These are phyloP conservation scores for Microtus pennsylvanicus DNA, from an alignment of 2,113 vertebrate species.

Conservation along the genomic window DNA sequence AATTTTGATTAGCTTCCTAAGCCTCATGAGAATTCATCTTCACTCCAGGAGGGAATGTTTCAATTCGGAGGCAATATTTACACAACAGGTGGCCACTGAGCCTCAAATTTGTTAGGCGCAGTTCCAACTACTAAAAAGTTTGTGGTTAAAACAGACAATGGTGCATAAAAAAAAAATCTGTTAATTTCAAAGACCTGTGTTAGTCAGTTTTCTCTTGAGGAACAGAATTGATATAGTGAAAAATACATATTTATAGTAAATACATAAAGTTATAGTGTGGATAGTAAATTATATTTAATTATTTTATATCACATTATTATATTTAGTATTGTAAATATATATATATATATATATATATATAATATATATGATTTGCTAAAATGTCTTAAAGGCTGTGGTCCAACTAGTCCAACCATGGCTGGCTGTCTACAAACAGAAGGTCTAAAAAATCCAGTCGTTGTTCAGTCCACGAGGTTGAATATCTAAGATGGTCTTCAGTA, in stretches of 20 bases:
- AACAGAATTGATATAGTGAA: background rate
- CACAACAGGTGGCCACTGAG: background rate
- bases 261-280: background rate
- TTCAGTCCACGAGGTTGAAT: background rate
- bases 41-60: background rate
- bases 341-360: background rate
- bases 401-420: no score
- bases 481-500: background rate
- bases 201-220: background rate
- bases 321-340: background rate
- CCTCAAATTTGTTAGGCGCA: slow-evolving; percentile 20
- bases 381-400: background rate
- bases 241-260: background rate
- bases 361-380: background rate
- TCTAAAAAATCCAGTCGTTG: background rate
- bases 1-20: background rate
- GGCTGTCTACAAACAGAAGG: background rate
- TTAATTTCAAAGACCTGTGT: background rate
- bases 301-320: background rate
- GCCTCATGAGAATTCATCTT: background rate
- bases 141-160: background rate
- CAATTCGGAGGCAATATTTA: background rate
- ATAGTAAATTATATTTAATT: background rate
- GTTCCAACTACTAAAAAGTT: background rate
- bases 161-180: background rate